A percentile compares a stretch with the other conserved stretches of the same genome.
phyloP scores from a whole-genome alignment of 2,113 vertebrate species.

The Azemiops feae region DNA sequence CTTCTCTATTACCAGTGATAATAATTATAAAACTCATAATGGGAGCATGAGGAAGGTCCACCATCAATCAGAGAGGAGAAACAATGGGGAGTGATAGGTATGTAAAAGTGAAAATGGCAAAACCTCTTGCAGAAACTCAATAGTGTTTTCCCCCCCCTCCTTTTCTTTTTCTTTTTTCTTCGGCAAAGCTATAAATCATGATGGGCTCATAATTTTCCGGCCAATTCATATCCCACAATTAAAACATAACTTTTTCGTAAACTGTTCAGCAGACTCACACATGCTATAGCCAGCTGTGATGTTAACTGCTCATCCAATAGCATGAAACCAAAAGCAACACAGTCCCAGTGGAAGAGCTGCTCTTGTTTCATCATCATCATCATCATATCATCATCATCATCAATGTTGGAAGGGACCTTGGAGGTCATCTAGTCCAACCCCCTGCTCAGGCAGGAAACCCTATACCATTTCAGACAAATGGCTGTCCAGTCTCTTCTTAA shows the following conservation, averaged over 20 bases:
- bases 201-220: slow-evolving; percentile 55
- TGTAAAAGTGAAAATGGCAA: slow-evolving; percentile 70
- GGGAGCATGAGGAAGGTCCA: slow-evolving; percentile 69
- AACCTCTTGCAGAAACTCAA: slow-evolving; percentile 59
- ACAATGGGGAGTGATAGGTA: slow-evolving; percentile 77
- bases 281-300: background rate
- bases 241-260: slow-evolving; percentile 67
- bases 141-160: background rate
- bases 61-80: slow-evolving; percentile 80
- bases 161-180: slow-evolving; percentile 19
- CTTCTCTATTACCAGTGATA: slow-evolving; percentile 79
- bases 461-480: no score
- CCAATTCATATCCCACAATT: slow-evolving; percentile 76
- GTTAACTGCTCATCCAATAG: background rate
- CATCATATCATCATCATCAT: no score
- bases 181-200: slow-evolving; percentile 72
- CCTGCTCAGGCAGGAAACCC: no score
- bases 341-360: background rate
- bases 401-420: no score
- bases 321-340: background rate
- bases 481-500: no score
- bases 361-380: no score
- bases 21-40: slow-evolving; percentile 84
- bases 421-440: no score
- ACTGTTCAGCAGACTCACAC: slow-evolving; percentile 27